Percentiles rank a stretch among this genome's conserved stretches.
phyloP scores from a whole-genome alignment of 2,888 invertebrate genomes.

The Oeneis ivallda region DNA sequence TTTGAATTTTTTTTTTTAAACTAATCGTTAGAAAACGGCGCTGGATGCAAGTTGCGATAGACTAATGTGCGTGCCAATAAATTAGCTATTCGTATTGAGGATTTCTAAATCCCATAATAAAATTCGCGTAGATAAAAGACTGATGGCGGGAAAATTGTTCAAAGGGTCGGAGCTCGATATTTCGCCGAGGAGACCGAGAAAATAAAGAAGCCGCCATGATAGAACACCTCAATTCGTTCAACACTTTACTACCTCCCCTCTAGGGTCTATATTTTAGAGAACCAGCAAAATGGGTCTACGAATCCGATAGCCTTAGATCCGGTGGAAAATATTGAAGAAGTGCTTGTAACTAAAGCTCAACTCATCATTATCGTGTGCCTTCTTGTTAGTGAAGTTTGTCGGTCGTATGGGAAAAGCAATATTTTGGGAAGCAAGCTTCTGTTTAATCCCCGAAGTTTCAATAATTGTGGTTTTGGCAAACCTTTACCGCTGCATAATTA shows the following conservation, averaged over 20 bases:
- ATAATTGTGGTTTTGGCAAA: too few relatives aligned
- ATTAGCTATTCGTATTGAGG: not conserved
- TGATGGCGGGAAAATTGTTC: constrained; percentile 26
- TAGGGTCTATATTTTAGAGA: constrained; percentile 40
- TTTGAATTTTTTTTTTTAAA: too few relatives aligned
- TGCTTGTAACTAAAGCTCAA: not conserved
- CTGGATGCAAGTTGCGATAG: too few relatives aligned
- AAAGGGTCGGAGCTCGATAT: constrained; percentile 22
- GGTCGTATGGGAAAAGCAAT: too few relatives aligned
- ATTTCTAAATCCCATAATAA: constrained; percentile 4
- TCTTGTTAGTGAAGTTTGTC: too few relatives aligned
- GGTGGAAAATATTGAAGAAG: not conserved
- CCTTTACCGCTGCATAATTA: too few relatives aligned
- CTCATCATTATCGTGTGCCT: too few relatives aligned
- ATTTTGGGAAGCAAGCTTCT: too few relatives aligned
- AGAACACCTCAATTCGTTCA: constrained; percentile 34
- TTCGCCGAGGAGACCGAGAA: constrained; percentile 27
- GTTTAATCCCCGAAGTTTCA: too few relatives aligned
- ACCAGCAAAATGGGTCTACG: constrained; percentile 32
- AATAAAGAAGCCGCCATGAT: constrained; percentile 27
- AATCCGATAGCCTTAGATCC: constrained; percentile 28
- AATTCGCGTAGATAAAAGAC: constrained; percentile 15
- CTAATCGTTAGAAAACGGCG: too few relatives aligned
- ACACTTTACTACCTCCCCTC: constrained; percentile 32
- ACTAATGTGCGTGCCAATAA: not conserved